A percentile compares a stretch with the other conserved stretches of the same genome.
Evolutionary conservation across 2,797 vertebrate genomes (phyloP).

Genomic region (Sebastes vulpes): DNA sequence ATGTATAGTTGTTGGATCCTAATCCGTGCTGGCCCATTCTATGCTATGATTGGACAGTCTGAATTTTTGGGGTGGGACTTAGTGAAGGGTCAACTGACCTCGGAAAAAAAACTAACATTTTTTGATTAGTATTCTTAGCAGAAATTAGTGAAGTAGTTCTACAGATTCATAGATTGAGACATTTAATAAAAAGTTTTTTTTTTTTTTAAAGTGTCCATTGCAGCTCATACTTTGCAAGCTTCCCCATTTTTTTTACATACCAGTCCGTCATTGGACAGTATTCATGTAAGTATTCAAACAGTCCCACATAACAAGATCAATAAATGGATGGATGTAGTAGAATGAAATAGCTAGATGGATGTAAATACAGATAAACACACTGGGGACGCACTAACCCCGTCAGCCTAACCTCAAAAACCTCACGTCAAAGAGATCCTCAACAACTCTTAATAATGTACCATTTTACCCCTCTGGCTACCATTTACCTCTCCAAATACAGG

Average conservation of each 20-base stretch:
- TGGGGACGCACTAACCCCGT: not conserved
- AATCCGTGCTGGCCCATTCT: too few species aligned
- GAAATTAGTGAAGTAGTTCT: not conserved
- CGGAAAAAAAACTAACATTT: not conserved
- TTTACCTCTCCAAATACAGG: not conserved
- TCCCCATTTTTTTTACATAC: not conserved
- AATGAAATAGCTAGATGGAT: not conserved
- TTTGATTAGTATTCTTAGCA: not conserved
- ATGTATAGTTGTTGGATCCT: too few species aligned
- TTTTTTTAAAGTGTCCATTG: not conserved
- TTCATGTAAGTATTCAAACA: not conserved
- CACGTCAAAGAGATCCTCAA: conserved; percentile 1
- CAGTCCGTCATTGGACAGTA: not conserved
- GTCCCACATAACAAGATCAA: not conserved
- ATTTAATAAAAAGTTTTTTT: too few species aligned
- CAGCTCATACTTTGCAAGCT: not conserved
- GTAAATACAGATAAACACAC: not conserved
- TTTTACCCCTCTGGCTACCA: conserved; percentile 3
- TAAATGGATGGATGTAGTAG: not conserved
- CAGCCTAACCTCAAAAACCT: not conserved
- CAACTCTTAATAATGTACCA: not conserved
- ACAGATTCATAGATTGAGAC: not conserved
- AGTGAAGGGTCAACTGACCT: too few species aligned
- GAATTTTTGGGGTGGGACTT: too few species aligned
- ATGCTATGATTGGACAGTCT: too few species aligned